phyloP scores from a whole-genome alignment of 2,113 vertebrate genomes.

The Tangachromis dhanisi region DNA sequence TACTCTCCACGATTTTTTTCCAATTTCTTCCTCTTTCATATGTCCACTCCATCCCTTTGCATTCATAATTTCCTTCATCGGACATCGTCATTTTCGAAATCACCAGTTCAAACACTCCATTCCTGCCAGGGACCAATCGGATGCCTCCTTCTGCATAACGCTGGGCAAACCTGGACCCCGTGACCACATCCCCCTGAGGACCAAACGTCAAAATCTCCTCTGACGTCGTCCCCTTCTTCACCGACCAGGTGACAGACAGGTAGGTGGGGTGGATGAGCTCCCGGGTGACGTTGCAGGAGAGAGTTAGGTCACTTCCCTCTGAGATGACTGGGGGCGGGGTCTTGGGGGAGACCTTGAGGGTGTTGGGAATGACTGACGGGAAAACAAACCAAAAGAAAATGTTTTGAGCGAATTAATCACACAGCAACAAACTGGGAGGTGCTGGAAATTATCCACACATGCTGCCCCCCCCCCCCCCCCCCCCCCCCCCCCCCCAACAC shows the following conservation, averaged over 20 bases:
- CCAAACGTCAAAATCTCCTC: slow-evolving; percentile 78
- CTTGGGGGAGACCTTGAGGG: slow-evolving; percentile 70
- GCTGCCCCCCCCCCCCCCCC: accelerated
- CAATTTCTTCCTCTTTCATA: slow-evolving; percentile 72
- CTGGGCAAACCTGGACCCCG: slow-evolving; percentile 62
- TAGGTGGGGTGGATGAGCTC: slow-evolving; percentile 76
- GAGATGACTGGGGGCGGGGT: slow-evolving; percentile 57
- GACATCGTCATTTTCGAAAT: slow-evolving; percentile 61
- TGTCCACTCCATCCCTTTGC: slow-evolving; percentile 84
- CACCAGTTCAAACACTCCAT: slow-evolving; percentile 73
- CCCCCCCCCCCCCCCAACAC: accelerated
- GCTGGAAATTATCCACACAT: not conserved
- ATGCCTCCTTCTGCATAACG: slow-evolving; percentile 77
- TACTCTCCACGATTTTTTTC: slow-evolving; percentile 83
- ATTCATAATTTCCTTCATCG: slow-evolving; percentile 80
- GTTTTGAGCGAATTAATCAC: accelerated
- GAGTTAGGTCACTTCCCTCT: slow-evolving; percentile 80
- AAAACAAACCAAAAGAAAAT: accelerated
- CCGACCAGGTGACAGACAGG: slow-evolving; percentile 83
- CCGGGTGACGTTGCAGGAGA: slow-evolving; percentile 75
- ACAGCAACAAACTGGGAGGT: not conserved
- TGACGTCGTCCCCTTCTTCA: slow-evolving; percentile 54
- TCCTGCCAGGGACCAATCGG: slow-evolving; percentile 72
- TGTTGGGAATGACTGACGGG: slow-evolving; percentile 77
- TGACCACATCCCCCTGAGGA: slow-evolving; percentile 71